These are phyloP conservation scores for Euplagia quadripunctaria DNA, from an alignment of 2,888 invertebrate genomes.

Conservation along the genomic window DNA sequence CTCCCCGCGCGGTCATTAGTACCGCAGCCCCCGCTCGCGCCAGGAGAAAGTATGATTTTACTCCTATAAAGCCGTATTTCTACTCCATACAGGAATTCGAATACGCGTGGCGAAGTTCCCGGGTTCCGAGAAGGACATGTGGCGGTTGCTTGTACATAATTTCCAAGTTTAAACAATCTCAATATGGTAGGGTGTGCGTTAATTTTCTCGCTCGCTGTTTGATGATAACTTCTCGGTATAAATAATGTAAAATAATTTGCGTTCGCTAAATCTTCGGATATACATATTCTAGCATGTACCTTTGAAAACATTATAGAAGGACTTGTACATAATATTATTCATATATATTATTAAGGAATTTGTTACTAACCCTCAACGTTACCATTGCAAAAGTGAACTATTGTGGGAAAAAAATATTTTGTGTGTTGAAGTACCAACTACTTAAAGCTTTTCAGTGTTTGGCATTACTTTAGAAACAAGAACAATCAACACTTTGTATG, in stretches of 20 bases:
- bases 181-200: constrained; percentile 73
- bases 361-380: too few species aligned
- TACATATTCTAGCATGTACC: not conserved
- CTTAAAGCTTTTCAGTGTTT: not conserved
- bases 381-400: not conserved
- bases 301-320: not conserved
- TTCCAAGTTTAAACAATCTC: constrained; percentile 83
- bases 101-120: constrained; percentile 82
- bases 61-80: constrained; percentile 88
- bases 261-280: not conserved
- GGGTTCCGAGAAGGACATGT: constrained; percentile 83
- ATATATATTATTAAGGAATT: not conserved
- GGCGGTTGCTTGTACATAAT: constrained; percentile 82
- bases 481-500: not conserved
- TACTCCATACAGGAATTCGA: constrained; percentile 87
- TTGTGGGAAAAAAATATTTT: not conserved
- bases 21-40: constrained; percentile 76
- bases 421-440: not conserved
- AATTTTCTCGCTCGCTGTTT: constrained; percentile 65
- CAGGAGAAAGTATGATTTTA: constrained; percentile 87
- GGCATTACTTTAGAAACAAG: not conserved
- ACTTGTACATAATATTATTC: not conserved
- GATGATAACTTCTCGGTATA: constrained; percentile 45
- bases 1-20: constrained; percentile 88
- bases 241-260: constrained; percentile 24